Evolutionary conservation across 2,888 invertebrate species (phyloP), one percentile per base, ranked within the genome.

Genomic region (Diaprepes abbreviatus): DNA sequence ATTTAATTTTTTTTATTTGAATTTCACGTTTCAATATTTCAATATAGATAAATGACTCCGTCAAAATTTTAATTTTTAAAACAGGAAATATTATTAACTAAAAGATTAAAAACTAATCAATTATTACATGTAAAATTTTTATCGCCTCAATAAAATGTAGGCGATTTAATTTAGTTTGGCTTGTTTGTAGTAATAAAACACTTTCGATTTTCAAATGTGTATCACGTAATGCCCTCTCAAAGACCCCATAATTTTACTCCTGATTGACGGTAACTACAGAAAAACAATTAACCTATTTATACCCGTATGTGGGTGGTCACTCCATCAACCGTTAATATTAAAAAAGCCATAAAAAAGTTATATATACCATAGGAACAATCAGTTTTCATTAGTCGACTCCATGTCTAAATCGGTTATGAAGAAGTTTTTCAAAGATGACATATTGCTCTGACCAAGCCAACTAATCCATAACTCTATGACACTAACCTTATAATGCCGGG

Each of bases 401-500:
- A 19, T 40, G 55, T 64, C 57, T 12, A 33, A 21, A 62, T 57
- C 21, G 54, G 57, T 68, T 68, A 40, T 9, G 60, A 33, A 40
- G 35, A 68, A 66, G 40, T 67, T 67, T 67, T 67, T 67, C 66
- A 58, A 28, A 68, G 55, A 69, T 72, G 72, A 72, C 72, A 72
- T 72, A 72, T 72, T 69, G 69, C 72, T 62, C 40, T 66, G 69
- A 66, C 72, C 72, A 64, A 59, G 62, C 36, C 40, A 54, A 31
- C 78, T 79, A 79, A 81, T 81, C 79, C 79, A 80, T 81, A 80
- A 80, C 78, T 75, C 74, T 79, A 79, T 79, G 79, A 79, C 79
- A 79, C 79, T 81, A 81, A 82, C 80, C 78, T 80, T 81, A 81
- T 81, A 81, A 72, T 43, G 76, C 58, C 70, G 78, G 76, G 78